These are phyloP conservation scores for Drosophila virilis DNA, from an alignment of 1,140 invertebrate species.

Conservation along the genomic window DNA sequence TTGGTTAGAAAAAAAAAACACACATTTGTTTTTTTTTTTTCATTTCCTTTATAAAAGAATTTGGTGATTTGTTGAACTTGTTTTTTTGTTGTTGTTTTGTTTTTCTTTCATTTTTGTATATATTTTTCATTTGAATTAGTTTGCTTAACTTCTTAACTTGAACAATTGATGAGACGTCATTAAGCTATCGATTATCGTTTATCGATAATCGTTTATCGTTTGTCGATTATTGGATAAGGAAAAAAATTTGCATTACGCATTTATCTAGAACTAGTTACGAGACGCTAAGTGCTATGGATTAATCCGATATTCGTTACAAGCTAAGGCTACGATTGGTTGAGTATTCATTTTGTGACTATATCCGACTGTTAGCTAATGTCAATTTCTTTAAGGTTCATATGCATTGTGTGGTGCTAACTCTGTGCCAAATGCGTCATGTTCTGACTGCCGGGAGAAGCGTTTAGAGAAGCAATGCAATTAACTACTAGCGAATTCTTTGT, in stretches of 20 bases:
- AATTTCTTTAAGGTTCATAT: neutral
- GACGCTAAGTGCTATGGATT: slow-evolving; percentile 42
- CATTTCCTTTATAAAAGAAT: slow-evolving; percentile 33
- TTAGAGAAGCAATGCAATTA: neutral
- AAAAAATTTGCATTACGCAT: slow-evolving; percentile 43
- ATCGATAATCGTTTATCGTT: slow-evolving; percentile 13
- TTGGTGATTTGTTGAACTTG: slow-evolving; percentile 3
- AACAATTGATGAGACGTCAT: slow-evolving; percentile 29
- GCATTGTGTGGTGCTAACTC: neutral
- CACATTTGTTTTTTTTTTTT: slow-evolving; percentile 19
- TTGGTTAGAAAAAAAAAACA: slow-evolving; percentile 54
- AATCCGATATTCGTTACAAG: slow-evolving; percentile 53
- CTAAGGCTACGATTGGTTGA: slow-evolving; percentile 78
- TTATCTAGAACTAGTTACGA: slow-evolving; percentile 40
- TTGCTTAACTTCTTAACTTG: slow-evolving; percentile 30
- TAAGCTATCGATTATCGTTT: slow-evolving; percentile 34
- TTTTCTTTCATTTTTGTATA: neutral
- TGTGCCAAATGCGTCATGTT: neutral
- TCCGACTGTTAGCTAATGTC: slow-evolving; percentile 8
- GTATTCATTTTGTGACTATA: slow-evolving; percentile 29
- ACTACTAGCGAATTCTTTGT: too few relatives aligned
- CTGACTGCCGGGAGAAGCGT: slow-evolving; percentile 5
- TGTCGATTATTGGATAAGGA: slow-evolving; percentile 40
- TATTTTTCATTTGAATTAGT: neutral
- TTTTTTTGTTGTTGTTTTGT: slow-evolving; percentile 15